phyloP scores from a whole-genome alignment of 2,888 invertebrate species.

The Carterocephalus palaemon region DNA sequence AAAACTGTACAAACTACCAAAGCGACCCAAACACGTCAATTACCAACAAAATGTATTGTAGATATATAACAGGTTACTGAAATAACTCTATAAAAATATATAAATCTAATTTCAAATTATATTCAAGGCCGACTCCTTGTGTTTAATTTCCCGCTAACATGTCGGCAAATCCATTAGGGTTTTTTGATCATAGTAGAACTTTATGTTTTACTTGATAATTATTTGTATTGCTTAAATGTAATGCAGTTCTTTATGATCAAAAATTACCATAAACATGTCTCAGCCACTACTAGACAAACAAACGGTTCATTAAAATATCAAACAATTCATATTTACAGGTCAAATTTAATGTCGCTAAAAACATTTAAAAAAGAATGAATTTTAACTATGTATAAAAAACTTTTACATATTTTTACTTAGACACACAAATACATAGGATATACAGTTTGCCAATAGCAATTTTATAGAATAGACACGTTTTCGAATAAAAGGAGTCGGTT shows the following conservation, averaged over 20 bases:
- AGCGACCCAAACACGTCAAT: conserved; percentile 8
- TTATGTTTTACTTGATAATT: conserved; percentile 9
- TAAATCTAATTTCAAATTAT: conserved; percentile 71
- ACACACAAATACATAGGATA: conserved; percentile 15
- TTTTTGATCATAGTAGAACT: conserved; percentile 21
- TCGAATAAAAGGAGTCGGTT: conserved; percentile 34
- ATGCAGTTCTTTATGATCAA: conserved; percentile 16
- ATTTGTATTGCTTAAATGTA: conserved; percentile 10
- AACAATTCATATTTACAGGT: conserved; percentile 21
- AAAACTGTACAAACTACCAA: conserved; percentile 16
- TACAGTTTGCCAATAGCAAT: conserved; percentile 23
- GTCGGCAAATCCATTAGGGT: conserved; percentile 33
- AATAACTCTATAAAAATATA: conserved; percentile 77
- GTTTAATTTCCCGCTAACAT: conserved; percentile 22
- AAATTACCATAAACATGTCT: conserved; percentile 17
- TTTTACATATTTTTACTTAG: conserved; percentile 9
- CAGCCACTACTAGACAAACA: conserved; percentile 12
- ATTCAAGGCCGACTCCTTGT: conserved; percentile 46
- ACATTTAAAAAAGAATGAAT: conserved; percentile 5
- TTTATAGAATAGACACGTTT: conserved; percentile 19
- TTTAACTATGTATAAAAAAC: conserved; percentile 11
- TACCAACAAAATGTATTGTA: conserved; percentile 69
- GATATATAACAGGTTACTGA: conserved; percentile 59
- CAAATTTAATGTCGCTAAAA: conserved; percentile 13
- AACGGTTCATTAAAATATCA: conserved; percentile 7